Conservation (phyloP, 2,888 invertebrate species). For the Hirtodrosophila confusa region DNA sequence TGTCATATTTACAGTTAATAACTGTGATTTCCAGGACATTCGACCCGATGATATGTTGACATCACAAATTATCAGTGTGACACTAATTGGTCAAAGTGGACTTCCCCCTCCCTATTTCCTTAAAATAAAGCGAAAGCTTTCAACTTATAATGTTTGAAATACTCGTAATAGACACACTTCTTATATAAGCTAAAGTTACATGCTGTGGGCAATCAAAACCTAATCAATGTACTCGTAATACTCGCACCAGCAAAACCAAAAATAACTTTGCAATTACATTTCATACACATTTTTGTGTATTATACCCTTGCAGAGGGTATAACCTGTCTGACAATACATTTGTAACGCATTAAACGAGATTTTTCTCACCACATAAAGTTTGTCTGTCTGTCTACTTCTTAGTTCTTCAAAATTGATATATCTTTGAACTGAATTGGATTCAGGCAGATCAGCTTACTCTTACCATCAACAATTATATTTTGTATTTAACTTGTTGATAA, state of each 20-base stretch:
- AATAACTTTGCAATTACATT: slow-evolving; percentile 34
- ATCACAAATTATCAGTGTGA: slow-evolving; percentile 58
- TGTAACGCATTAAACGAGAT: background rate
- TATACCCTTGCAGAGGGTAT: background rate
- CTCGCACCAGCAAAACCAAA: slow-evolving; percentile 3
- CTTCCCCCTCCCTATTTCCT: background rate
- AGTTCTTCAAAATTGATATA: too few species aligned
- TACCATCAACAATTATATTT: too few species aligned
- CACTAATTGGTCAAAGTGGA: slow-evolving; percentile 33
- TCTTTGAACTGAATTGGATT: too few species aligned
- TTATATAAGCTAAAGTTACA: slow-evolving; percentile 25
- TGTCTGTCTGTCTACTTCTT: too few species aligned
- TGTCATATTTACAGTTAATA: slow-evolving; percentile 51
- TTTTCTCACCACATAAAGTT: too few species aligned
- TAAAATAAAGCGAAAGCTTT: slow-evolving; percentile 38
- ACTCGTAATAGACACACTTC: slow-evolving; percentile 8
- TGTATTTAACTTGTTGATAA: too few species aligned
- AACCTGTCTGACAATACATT: background rate
- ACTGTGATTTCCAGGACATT: slow-evolving; percentile 56
- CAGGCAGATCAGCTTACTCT: too few species aligned
- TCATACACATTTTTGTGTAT: slow-evolving; percentile 5
- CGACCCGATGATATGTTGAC: slow-evolving; percentile 55
- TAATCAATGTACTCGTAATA: slow-evolving; percentile 48
- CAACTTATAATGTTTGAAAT: slow-evolving; percentile 19
- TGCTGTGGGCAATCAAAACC: slow-evolving; percentile 45